phyloP scores from a whole-genome alignment of 2,113 vertebrate species.

The Tyto alba region DNA sequence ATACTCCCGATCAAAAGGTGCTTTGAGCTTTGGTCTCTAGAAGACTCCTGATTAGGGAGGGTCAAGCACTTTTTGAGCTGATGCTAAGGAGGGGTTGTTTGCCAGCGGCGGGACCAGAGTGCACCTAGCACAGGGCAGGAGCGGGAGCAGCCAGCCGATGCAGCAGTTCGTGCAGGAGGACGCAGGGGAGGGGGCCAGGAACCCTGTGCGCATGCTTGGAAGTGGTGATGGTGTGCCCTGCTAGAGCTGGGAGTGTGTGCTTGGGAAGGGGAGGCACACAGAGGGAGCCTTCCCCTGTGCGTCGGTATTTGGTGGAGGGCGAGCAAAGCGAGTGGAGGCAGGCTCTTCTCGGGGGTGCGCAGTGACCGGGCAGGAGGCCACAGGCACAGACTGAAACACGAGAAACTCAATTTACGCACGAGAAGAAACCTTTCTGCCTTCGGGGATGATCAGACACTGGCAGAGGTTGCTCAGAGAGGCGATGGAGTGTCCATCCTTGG shows the following conservation, averaged over 20 bases:
- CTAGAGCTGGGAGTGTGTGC: too few relatives aligned
- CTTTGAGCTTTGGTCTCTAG: neutral
- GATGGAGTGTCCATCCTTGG: neutral
- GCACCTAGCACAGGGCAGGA: neutral
- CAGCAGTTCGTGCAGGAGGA: neutral
- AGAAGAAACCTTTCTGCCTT: neutral
- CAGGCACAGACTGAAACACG: rapidly evolving
- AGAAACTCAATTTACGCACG: neutral
- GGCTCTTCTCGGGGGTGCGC: neutral
- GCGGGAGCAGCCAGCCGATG: neutral
- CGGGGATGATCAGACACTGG: neutral
- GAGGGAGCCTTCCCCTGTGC: neutral
- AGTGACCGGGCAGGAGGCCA: neutral
- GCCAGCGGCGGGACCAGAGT: rapidly evolving
- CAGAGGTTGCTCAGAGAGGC: neutral
- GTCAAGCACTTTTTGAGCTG: neutral
- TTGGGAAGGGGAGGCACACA: neutral
- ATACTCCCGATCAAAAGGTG: neutral
- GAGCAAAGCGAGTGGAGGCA: too few relatives aligned
- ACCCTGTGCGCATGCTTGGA: rapidly evolving
- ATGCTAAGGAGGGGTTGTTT: neutral
- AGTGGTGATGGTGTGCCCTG: neutral
- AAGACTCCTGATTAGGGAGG: neutral
- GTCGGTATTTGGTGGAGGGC: neutral
- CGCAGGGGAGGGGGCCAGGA: neutral